phyloP scores from a whole-genome alignment of 1,140 invertebrate genomes.

The Idris sp. region DNA sequence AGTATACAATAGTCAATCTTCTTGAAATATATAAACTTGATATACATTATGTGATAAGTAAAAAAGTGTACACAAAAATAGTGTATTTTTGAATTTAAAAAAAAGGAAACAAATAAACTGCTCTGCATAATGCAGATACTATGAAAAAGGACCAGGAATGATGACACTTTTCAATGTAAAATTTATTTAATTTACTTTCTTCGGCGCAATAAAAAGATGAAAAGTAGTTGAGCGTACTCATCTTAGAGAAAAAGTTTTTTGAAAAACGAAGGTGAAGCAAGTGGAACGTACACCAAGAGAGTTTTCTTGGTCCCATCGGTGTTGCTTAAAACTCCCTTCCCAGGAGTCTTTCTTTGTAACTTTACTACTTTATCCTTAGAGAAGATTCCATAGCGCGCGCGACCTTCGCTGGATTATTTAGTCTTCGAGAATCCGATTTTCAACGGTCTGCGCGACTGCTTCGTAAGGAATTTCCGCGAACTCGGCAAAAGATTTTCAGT shows the following conservation, averaged over 20 bases:
- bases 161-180: constrained; percentile 53
- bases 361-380: constrained; percentile 69
- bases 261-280: constrained; percentile 58
- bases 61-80: no score
- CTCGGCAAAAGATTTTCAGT: constrained; percentile 26
- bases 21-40: no score
- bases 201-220: constrained; percentile 65
- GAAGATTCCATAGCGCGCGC: constrained; percentile 61
- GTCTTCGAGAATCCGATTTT: constrained; percentile 57
- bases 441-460: constrained; percentile 45
- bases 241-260: constrained; percentile 45
- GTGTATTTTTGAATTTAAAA: no score
- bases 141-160: constrained; percentile 14
- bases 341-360: constrained; percentile 68
- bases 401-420: constrained; percentile 63
- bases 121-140: constrained; percentile 20
- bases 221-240: constrained; percentile 38
- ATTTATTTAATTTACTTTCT: constrained; percentile 72
- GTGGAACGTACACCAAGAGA: constrained; percentile 57
- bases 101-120: no score
- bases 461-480: constrained; percentile 42
- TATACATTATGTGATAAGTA: no score
- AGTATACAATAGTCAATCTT: no score
- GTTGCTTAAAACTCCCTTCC: constrained; percentile 66
- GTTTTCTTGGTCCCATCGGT: constrained; percentile 52